Conservation (phyloP, 2,888 invertebrate genomes). For the Corythucha ciliata region DNA sequence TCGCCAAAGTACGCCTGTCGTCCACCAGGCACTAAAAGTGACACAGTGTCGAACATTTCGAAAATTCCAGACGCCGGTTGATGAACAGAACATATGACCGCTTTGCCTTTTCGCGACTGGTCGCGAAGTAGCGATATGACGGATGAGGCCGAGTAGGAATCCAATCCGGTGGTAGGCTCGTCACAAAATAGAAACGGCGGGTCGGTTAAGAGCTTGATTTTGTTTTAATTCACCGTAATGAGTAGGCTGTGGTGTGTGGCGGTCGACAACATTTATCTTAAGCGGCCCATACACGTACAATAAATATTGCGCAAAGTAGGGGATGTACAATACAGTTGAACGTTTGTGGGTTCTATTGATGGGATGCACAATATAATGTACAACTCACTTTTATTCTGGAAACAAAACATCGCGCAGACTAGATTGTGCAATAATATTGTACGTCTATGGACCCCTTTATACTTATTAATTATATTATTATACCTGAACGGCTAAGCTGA, state of each 20-base stretch:
- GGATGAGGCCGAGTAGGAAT: conserved; percentile 76
- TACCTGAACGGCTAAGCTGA: conserved; percentile 80
- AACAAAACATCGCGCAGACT: no score
- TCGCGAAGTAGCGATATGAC: conserved; percentile 62
- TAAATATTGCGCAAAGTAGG: no score
- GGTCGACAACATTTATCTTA: no score
- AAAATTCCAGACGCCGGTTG: conserved; percentile 82
- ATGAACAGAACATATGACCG: conserved; percentile 78
- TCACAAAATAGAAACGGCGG: conserved; percentile 86
- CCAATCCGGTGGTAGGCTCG: conserved; percentile 87
- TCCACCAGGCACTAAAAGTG: conserved; percentile 64
- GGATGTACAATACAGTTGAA: no score
- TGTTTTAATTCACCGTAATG: neutral
- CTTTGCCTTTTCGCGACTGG: conserved; percentile 58
- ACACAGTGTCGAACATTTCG: conserved; percentile 66
- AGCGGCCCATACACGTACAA: no score
- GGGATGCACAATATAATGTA: no score
- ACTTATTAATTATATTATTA: no score
- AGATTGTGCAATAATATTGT: no score
- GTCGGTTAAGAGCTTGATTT: conserved; percentile 68
- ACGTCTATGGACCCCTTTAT: no score
- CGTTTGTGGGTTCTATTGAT: no score
- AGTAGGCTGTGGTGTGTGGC: no score
- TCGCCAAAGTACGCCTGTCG: conserved; percentile 68
- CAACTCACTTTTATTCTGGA: no score